Conservation (phyloP, 2,797 vertebrate species). For the Propithecus perrieri region DNA sequence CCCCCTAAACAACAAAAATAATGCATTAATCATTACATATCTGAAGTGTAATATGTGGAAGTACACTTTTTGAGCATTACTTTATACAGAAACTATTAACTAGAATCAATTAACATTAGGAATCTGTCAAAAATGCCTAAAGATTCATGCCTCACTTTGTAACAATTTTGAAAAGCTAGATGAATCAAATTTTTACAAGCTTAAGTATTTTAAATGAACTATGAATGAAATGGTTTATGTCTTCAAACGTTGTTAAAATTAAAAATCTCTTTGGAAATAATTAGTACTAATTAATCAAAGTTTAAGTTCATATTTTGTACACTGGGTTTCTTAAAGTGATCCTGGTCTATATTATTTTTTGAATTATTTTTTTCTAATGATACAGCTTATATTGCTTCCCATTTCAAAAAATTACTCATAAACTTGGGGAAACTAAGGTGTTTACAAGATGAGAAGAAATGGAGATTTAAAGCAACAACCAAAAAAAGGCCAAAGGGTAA, state of each 20-base stretch:
- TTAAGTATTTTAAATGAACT: slow-evolving; percentile 38
- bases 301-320: neutral
- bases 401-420: slow-evolving; percentile 41
- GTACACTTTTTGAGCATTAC: neutral
- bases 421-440: neutral
- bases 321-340: neutral
- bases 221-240: neutral
- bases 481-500: neutral
- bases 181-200: neutral
- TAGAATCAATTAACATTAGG: neutral
- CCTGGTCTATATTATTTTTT: neutral
- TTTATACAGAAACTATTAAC: neutral
- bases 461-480: neutral
- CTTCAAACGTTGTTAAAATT: neutral
- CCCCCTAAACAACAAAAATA: neutral
- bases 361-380: neutral
- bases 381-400: neutral
- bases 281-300: neutral
- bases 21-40: neutral
- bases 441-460: neutral
- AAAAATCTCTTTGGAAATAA: neutral
- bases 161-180: neutral
- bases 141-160: neutral
- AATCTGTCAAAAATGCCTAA: slow-evolving; percentile 15
- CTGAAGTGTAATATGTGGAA: neutral